These are phyloP conservation scores for Mylabris phalerata DNA, from an alignment of 1,140 invertebrate species.

Conservation along the genomic window DNA sequence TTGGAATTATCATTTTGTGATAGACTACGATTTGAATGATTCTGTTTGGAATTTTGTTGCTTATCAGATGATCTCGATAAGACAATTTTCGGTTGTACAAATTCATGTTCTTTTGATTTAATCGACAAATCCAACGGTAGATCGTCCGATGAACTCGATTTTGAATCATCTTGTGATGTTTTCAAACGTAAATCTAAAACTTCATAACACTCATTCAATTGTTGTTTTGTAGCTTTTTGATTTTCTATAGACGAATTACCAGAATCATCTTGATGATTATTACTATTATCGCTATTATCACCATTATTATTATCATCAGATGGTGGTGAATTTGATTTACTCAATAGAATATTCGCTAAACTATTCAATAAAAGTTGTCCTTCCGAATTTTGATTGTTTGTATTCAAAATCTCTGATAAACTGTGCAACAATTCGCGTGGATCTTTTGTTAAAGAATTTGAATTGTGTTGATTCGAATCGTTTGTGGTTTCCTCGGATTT, in stretches of 20 bases:
- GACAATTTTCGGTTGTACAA: slow-evolving; percentile 3
- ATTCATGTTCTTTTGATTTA: slow-evolving; percentile 4
- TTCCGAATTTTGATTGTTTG: slow-evolving; percentile 11
- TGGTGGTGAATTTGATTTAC: too few species aligned
- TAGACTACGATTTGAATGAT: neutral
- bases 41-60: neutral
- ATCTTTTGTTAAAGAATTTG: slow-evolving; percentile 7
- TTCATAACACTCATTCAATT: slow-evolving; percentile 8
- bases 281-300: neutral
- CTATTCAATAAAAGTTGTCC: slow-evolving; percentile 15
- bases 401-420: slow-evolving; percentile 13
- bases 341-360: slow-evolving; percentile 14
- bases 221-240: neutral
- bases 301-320: neutral
- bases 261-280: slow-evolving; percentile 12
- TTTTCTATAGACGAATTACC: slow-evolving; percentile 21
- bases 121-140: slow-evolving; percentile 17
- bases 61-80: neutral
- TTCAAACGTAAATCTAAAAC: slow-evolving; percentile 15
- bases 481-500: neutral
- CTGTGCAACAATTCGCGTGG: slow-evolving; percentile 9
- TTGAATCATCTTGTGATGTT: neutral
- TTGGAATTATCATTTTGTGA: neutral
- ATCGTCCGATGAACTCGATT: neutral
- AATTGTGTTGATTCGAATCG: slow-evolving; percentile 1